phyloP scores from a whole-genome alignment of 2,888 invertebrate genomes.

The Agonopterix alstromeriana region DNA sequence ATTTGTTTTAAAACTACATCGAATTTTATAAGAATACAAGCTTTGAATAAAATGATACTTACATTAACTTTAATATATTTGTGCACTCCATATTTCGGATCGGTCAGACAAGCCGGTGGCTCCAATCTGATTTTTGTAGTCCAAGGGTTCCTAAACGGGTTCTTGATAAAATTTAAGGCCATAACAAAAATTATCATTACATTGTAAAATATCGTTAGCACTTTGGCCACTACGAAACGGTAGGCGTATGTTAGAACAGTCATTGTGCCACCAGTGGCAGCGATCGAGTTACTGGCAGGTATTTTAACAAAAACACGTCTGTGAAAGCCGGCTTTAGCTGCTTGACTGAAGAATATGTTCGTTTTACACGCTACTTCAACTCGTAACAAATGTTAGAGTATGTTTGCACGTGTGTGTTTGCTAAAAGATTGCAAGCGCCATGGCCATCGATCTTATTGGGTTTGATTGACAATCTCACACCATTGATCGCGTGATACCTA shows the following conservation, averaged over 20 bases:
- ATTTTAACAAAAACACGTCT: not conserved
- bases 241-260: constrained; percentile 21
- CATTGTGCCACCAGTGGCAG: constrained; percentile 15
- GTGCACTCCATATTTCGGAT: constrained; percentile 72
- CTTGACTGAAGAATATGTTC: too few species aligned
- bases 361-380: too few species aligned
- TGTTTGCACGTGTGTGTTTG: too few species aligned
- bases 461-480: too few species aligned
- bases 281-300: not conserved
- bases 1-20: too few species aligned
- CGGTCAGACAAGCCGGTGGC: constrained; percentile 62
- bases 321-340: too few species aligned
- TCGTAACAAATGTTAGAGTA: too few species aligned
- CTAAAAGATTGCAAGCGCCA: too few species aligned
- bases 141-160: constrained; percentile 45
- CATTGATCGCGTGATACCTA: too few species aligned
- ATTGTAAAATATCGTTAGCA: constrained; percentile 36
- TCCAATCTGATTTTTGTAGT: constrained; percentile 49
- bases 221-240: constrained; percentile 33
- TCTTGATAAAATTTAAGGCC: constrained; percentile 39
- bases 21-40: too few species aligned
- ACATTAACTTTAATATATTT: constrained; percentile 74
- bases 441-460: too few species aligned
- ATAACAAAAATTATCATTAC: constrained; percentile 28
- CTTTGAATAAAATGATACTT: constrained; percentile 36